These are phyloP conservation scores for Heliconius ismenius DNA, from an alignment of 2,888 invertebrate species.

Conservation along the genomic window DNA sequence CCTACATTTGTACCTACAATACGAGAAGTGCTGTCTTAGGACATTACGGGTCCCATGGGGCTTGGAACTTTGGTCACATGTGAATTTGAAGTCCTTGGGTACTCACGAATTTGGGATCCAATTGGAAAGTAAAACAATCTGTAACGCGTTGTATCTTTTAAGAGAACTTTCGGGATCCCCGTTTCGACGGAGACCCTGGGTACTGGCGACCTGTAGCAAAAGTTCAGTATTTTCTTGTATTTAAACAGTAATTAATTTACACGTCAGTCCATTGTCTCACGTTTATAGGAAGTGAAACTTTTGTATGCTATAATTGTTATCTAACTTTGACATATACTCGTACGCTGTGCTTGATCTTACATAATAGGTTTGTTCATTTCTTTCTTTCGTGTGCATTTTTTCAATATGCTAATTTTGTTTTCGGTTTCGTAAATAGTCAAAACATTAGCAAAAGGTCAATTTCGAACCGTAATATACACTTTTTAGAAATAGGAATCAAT, in stretches of 20 bases:
- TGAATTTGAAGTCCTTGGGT: background rate
- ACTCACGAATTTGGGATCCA: background rate
- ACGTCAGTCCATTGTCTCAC: slow-evolving; percentile 10
- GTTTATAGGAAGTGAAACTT: slow-evolving; percentile 12
- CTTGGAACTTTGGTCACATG: background rate
- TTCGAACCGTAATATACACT: background rate
- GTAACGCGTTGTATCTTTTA: background rate
- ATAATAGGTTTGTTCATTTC: slow-evolving; percentile 13
- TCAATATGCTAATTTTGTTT: background rate
- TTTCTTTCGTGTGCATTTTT: background rate
- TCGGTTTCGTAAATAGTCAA: background rate
- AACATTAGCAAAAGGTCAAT: background rate
- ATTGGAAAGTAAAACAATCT: background rate
- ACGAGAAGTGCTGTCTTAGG: no score
- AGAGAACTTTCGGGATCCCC: no score
- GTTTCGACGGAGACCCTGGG: background rate
- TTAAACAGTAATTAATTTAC: background rate
- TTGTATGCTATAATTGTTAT: slow-evolving; percentile 24
- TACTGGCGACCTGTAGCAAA: no score
- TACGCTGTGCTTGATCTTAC: background rate
- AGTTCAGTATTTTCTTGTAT: background rate
- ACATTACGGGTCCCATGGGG: no score
- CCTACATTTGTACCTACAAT: no score
- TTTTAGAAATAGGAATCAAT: no score
- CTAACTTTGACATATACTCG: slow-evolving; percentile 26